phyloP scores from a whole-genome alignment of 2,888 invertebrate species.

The Calliscelio sp. region DNA sequence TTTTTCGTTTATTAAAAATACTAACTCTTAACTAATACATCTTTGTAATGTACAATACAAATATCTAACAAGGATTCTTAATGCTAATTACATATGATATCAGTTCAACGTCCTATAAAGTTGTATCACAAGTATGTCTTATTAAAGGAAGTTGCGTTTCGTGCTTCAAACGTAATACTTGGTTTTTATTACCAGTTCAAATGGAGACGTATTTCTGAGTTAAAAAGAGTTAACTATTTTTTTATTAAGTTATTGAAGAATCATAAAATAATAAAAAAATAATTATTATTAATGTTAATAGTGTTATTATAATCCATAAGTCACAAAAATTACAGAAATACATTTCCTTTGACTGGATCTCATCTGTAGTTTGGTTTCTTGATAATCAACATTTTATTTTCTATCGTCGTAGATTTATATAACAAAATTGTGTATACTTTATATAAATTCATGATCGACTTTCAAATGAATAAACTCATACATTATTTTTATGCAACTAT shows the following conservation, averaged over 20 bases:
- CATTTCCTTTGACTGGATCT: too few relatives aligned
- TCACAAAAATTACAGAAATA: too few relatives aligned
- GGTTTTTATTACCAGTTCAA: neutral
- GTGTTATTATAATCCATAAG: too few relatives aligned
- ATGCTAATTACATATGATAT: neutral
- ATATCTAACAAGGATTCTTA: slow-evolving; percentile 12
- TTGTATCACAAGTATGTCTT: slow-evolving; percentile 6
- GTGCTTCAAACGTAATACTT: slow-evolving; percentile 12
- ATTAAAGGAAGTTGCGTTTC: neutral
- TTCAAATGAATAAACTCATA: too few relatives aligned
- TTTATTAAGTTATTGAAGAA: neutral
- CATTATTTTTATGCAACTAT: too few relatives aligned
- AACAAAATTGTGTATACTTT: too few relatives aligned
- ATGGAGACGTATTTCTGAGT: neutral
- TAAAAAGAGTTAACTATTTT: neutral
- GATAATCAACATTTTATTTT: too few relatives aligned
- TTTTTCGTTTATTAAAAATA: slow-evolving; percentile 44
- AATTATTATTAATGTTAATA: too few relatives aligned
- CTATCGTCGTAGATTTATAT: too few relatives aligned
- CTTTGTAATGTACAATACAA: slow-evolving; percentile 29
- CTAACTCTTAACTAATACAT: slow-evolving; percentile 36
- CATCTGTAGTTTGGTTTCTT: too few relatives aligned
- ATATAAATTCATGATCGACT: too few relatives aligned
- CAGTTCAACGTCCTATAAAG: slow-evolving; percentile 1
- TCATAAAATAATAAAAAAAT: neutral